Conservation (phyloP, 1,140 invertebrate genomes). For the Venustaconcha ellipsiformis region DNA sequence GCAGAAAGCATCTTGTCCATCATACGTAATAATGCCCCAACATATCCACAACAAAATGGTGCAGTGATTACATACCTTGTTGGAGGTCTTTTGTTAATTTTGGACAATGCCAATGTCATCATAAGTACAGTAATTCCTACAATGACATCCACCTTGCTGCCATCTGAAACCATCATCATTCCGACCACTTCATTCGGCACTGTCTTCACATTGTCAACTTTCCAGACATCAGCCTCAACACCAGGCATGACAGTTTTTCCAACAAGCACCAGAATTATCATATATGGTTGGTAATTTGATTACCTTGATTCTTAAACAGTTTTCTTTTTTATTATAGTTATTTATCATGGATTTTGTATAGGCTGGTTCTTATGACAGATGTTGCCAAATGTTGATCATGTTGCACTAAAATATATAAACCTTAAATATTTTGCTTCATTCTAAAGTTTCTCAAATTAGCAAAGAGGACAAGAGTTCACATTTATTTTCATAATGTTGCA, state of each 20-base stretch:
- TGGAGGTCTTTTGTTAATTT: constrained; percentile 24
- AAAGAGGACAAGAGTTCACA: too few relatives aligned
- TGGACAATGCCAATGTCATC: constrained; percentile 20
- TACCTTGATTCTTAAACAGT: too few relatives aligned
- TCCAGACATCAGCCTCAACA: constrained; percentile 16
- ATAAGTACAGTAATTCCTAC: constrained; percentile 10
- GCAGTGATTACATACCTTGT: constrained; percentile 26
- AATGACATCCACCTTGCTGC: constrained; percentile 10
- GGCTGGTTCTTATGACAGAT: too few relatives aligned
- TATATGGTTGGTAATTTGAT: constrained; percentile 21
- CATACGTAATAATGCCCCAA: constrained; percentile 16
- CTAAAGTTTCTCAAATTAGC: too few relatives aligned
- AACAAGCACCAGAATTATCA: constrained; percentile 14
- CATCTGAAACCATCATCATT: constrained; percentile 13
- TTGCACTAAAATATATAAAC: too few relatives aligned
- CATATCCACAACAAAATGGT: constrained; percentile 16
- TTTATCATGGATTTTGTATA: too few relatives aligned
- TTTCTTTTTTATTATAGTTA: too few relatives aligned
- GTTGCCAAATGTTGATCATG: too few relatives aligned
- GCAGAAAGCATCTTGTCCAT: constrained; percentile 17
- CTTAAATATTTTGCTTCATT: too few relatives aligned
- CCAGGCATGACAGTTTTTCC: constrained; percentile 15
- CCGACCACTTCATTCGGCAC: constrained; percentile 20
- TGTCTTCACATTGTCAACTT: constrained; percentile 24
- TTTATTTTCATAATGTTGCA: too few relatives aligned